Percentiles rank a stretch among this genome's conserved stretches.
phyloP scores from a whole-genome alignment of 2,888 invertebrate species.

The Entomobrya multifasciata region DNA sequence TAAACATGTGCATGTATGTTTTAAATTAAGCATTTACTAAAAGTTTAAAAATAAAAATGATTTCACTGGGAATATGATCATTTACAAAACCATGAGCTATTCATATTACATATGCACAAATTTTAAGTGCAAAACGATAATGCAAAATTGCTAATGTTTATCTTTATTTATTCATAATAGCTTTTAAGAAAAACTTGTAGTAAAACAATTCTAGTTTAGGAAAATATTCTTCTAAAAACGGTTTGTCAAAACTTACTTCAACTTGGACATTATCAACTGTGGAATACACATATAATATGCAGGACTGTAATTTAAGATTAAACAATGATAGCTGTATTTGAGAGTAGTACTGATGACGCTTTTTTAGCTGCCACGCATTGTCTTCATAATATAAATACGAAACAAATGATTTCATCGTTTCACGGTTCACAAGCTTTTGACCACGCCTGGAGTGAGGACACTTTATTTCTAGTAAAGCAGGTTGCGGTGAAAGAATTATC shows the following conservation, averaged over 20 bases:
- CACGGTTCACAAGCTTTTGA: not conserved
- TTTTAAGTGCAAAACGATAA: too few species aligned
- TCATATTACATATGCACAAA: too few species aligned
- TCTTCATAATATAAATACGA: not conserved
- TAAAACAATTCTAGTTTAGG: conserved; percentile 33
- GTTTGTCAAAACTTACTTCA: conserved; percentile 1
- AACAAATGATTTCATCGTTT: not conserved
- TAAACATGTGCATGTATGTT: too few species aligned
- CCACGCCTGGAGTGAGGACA: not conserved
- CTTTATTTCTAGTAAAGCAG: not conserved
- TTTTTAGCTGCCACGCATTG: not conserved
- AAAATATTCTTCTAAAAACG: conserved; percentile 17
- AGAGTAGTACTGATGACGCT: not conserved
- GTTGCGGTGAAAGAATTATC: too few species aligned
- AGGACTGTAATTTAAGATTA: not conserved
- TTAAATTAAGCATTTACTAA: too few species aligned
- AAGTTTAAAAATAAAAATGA: too few species aligned
- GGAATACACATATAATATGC: conserved; percentile 35
- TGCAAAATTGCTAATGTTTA: too few species aligned
- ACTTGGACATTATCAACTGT: not conserved
- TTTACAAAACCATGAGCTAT: too few species aligned
- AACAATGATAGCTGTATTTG: conserved; percentile 25
- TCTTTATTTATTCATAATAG: conserved; percentile 22
- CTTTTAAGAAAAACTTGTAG: conserved; percentile 22
- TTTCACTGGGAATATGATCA: too few species aligned